phyloP scores from a whole-genome alignment of 2,113 vertebrate genomes.

The Malurus cyaneus region DNA sequence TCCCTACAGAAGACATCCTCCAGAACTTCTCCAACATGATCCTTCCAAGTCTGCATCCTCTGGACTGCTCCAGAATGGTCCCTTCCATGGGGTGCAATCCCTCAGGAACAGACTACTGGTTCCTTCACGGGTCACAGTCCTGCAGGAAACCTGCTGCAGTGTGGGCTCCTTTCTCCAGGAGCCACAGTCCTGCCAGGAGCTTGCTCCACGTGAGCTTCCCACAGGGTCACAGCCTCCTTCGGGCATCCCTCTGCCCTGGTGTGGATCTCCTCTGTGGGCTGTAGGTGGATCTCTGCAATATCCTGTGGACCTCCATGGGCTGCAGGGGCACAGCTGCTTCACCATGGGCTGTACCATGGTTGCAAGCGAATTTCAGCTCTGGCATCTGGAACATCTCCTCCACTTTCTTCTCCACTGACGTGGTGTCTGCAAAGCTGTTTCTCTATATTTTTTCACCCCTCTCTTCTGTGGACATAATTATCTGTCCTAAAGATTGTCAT shows the following conservation, averaged over 20 bases:
- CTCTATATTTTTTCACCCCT: neutral
- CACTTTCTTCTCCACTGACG: neutral
- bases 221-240: neutral
- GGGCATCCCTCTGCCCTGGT: neutral
- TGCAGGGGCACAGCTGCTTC: neutral
- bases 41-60: neutral
- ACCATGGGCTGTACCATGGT: neutral
- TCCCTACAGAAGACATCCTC: neutral
- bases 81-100: neutral
- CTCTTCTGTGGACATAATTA: neutral
- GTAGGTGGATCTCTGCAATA: neutral
- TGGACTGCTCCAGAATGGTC: accelerated
- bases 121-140: neutral
- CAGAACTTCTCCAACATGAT: neutral
- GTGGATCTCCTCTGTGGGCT: neutral
- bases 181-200: neutral
- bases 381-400: neutral
- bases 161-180: neutral
- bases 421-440: neutral
- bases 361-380: neutral
- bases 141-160: neutral
- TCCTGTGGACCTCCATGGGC: accelerated
- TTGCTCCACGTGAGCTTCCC: neutral
- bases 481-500: neutral
- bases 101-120: neutral